Conservation (phyloP, 2,797 vertebrate species). For the Crax fasciolata region DNA sequence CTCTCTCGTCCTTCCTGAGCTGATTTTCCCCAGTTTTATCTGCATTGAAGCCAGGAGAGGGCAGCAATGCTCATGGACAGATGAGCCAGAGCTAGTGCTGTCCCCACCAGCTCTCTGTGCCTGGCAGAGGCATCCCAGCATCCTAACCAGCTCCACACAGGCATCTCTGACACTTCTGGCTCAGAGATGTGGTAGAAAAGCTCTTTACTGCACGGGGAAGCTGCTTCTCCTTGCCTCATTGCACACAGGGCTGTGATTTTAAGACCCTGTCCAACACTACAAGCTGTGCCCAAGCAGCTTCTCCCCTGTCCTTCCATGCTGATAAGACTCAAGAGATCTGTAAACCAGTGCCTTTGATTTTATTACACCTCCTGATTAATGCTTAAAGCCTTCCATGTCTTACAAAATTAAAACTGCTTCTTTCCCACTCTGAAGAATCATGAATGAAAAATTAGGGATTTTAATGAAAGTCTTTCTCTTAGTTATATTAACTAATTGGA, state of each 20-base stretch:
- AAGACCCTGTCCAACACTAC: fast-evolving
- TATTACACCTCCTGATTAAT: not conserved
- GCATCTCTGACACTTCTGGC: not conserved
- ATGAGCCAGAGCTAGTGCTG: fast-evolving
- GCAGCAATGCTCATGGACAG: slow-evolving; percentile 46
- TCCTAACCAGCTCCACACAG: fast-evolving
- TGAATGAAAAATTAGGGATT: not conserved
- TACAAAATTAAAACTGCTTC: not conserved
- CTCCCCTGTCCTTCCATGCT: not conserved
- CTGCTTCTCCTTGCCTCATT: fast-evolving
- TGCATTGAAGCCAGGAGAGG: slow-evolving; percentile 44
- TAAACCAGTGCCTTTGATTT: not conserved
- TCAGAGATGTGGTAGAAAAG: fast-evolving
- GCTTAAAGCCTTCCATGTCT: fast-evolving
- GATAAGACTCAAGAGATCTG: not conserved
- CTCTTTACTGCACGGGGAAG: not conserved
- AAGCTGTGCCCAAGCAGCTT: not conserved
- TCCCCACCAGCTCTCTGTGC: fast-evolving
- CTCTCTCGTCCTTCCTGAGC: fast-evolving
- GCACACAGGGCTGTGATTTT: not conserved
- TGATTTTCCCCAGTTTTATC: not conserved
- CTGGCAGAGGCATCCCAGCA: not conserved
- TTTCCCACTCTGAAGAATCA: not conserved
- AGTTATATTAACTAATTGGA: not conserved
- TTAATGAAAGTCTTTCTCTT: not conserved